These are phyloP conservation scores for Eulemur mongoz DNA, from an alignment of 2,797 vertebrate genomes.

Conservation along the genomic window DNA sequence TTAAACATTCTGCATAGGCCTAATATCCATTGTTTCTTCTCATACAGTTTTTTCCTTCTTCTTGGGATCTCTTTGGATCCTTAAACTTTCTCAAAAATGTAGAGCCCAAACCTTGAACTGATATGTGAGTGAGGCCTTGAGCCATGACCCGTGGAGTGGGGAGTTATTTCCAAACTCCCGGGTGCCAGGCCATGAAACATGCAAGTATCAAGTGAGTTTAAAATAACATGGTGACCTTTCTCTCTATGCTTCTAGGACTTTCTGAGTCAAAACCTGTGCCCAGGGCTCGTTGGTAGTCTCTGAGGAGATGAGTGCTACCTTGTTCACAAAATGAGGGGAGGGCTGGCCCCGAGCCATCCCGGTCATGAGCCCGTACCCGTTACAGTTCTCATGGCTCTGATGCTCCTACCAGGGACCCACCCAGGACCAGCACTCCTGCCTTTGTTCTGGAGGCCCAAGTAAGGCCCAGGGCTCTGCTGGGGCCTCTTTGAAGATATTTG, in stretches of 20 bases:
- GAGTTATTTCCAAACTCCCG: neutral
- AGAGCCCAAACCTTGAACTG: neutral
- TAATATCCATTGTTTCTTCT: neutral
- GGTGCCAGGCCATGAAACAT: neutral
- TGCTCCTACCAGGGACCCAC: neutral
- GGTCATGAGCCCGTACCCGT: neutral
- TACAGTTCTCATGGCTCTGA: fast-evolving
- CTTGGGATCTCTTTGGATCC: neutral
- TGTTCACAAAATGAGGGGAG: neutral
- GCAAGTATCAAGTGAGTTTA: conserved; percentile 36
- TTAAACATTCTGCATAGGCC: neutral
- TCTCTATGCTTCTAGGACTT: neutral
- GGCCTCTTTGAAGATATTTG: neutral
- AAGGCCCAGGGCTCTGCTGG: neutral
- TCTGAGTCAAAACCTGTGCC: neutral
- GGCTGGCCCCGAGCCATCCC: neutral
- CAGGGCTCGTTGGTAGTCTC: neutral
- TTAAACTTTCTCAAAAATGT: conserved; percentile 22
- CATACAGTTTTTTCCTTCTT: neutral
- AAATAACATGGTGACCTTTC: conserved; percentile 62
- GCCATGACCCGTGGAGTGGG: neutral
- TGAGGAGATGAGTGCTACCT: neutral
- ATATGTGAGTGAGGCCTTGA: neutral
- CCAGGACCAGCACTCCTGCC: neutral
- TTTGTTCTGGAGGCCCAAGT: neutral